Conservation (phyloP, 2,888 invertebrate species). For the Meloe dianella region DNA sequence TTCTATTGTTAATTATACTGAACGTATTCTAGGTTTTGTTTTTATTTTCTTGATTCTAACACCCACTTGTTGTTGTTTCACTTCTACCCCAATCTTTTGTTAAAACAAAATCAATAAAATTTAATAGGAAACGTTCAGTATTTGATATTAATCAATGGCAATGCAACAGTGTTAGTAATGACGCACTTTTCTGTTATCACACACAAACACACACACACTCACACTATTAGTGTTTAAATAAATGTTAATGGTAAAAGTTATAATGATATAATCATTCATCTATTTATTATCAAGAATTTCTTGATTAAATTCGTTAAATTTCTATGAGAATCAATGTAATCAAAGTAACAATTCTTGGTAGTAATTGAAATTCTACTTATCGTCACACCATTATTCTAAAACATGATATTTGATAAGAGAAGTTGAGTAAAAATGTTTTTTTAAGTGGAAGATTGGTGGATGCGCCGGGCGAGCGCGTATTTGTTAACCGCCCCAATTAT, state of each 20-base stretch:
- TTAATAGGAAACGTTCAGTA: constrained; percentile 3
- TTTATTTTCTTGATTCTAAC: not conserved
- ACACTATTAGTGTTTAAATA: not conserved
- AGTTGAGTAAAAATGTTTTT: not conserved
- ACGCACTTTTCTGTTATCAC: not conserved
- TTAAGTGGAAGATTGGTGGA: not conserved
- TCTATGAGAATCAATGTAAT: not conserved
- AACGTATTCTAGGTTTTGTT: constrained; percentile 23
- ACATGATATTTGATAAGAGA: not conserved
- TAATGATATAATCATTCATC: not conserved
- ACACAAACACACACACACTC: too few species aligned
- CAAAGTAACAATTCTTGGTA: not conserved
- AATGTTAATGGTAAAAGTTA: not conserved
- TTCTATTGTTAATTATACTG: constrained; percentile 23
- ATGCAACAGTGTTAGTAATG: not conserved
- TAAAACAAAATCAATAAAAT: not conserved
- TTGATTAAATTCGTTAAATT: not conserved
- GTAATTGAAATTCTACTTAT: not conserved
- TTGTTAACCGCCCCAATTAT: too few species aligned
- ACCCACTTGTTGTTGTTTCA: constrained; percentile 24
- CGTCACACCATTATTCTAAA: not conserved
- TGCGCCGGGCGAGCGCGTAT: not conserved
- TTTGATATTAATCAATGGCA: not conserved
- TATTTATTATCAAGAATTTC: not conserved
- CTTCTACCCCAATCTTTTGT: not conserved